Evolutionary conservation across 2,888 invertebrate species (phyloP).

Genomic region (Plebejus argus): DNA sequence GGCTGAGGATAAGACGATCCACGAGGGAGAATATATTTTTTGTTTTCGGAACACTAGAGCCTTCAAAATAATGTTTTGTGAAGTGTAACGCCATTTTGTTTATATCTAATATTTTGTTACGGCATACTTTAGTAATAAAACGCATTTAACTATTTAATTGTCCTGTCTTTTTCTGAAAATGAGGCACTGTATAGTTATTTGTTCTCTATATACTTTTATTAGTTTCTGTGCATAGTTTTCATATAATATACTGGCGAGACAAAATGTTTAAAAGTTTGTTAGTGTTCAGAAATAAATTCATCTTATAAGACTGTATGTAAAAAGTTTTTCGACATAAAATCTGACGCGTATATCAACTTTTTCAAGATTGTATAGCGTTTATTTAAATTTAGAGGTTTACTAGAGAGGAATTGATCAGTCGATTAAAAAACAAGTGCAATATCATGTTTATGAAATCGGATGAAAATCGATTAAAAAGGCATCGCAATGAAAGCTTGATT

Average conservation of each 20-base stretch:
- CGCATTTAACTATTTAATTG: too few species aligned
- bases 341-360: background rate
- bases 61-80: background rate
- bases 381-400: background rate
- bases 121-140: too few species aligned
- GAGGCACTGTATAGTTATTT: too few species aligned
- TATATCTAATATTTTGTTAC: background rate
- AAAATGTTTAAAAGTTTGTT: too few species aligned
- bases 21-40: conserved; percentile 42
- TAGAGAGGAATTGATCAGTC: background rate
- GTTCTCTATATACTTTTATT: too few species aligned
- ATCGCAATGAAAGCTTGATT: conserved; percentile 64
- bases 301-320: too few species aligned
- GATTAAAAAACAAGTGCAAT: conserved; percentile 16
- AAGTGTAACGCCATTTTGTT: background rate
- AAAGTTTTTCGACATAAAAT: too few species aligned
- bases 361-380: background rate
- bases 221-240: too few species aligned
- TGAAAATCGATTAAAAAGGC: conserved; percentile 34
- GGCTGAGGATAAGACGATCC: conserved; percentile 55
- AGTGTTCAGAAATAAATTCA: too few species aligned
- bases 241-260: too few species aligned
- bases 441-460: conserved; percentile 23
- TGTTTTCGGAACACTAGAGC: background rate
- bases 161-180: too few species aligned